Conservation (phyloP, 2,113 vertebrate species). For the Oncorhynchus tshawytscha region DNA sequence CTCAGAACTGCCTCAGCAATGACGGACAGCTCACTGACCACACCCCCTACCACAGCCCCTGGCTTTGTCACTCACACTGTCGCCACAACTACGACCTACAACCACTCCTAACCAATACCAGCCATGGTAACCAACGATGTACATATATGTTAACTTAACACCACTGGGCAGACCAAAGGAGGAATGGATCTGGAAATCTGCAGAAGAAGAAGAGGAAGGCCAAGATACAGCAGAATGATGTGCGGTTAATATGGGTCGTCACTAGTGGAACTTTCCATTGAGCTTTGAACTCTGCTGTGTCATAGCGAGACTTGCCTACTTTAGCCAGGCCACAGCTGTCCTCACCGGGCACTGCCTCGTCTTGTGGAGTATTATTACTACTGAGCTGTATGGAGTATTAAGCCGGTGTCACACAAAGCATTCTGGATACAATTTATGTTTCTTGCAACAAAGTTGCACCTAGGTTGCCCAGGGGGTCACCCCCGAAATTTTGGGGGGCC, state of each 20-base stretch:
- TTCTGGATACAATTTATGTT: too few species aligned
- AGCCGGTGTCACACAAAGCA: too few species aligned
- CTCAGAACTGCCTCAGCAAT: conserved; percentile 85
- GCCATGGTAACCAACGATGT: conserved; percentile 59
- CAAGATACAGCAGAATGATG: conserved; percentile 11
- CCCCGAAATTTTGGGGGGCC: too few species aligned
- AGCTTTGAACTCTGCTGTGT: background rate
- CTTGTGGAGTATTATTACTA: background rate
- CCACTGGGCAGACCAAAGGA: conserved; percentile 35
- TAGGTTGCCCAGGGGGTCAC: too few species aligned
- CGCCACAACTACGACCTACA: conserved; percentile 34
- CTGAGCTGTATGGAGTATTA: background rate
- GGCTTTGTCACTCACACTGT: conserved; percentile 45
- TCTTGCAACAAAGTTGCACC: too few species aligned
- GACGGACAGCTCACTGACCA: conserved; percentile 51
- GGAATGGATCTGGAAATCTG: background rate
- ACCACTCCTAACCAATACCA: conserved; percentile 47
- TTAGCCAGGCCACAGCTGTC: background rate
- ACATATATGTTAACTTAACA: conserved; percentile 55
- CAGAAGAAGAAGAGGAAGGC: conserved; percentile 22
- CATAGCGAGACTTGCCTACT: background rate
- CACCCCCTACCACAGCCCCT: conserved; percentile 22
- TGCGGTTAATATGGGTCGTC: background rate
- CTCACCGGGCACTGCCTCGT: background rate
- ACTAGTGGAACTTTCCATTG: background rate